Evolutionary conservation across 2,888 invertebrate species (phyloP), one percentile per base, ranked within the genome.

Genomic region (Chrysolina americana): DNA sequence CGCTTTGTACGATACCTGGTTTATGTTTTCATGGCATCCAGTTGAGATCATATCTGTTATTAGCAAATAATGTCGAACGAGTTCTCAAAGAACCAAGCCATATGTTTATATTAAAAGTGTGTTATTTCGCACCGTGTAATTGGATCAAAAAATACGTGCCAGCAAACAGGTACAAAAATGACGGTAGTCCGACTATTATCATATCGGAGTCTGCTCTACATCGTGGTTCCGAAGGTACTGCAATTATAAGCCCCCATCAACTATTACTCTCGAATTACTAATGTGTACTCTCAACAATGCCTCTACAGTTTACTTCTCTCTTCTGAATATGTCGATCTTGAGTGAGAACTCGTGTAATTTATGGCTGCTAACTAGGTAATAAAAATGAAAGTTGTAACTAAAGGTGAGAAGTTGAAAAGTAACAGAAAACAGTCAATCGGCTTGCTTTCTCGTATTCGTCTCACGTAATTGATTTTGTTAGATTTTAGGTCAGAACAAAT

Each of bases 391-490:
- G 59, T 59, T 59, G 6, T 8, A 15, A n/a, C 59, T 21, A 5
- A 21, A 53, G 36, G 59, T 59, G 59, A 59, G 23, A 59, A 59
- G 23, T 59, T n/a, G 11, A 59, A 59, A 59, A 59, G 59, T 59
- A n/a, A 28, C 23, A 59, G 59, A 59, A 59, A 59, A 28, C 59
- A 59, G n/a, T 59, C 59, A 36, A 28, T 36, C 59, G 13, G 28
- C 36, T 59, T 23, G 59, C 59, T 59, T 59, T 59, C 59, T 59
- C 59, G 59, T 28, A 59, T 36, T 36, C 36, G 59, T 59, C 59
- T 28, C 28, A 59, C 59, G 36, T 59, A 59, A 59, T 59, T 59
- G 59, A 59, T 59, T 59, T 59, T 6, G 15, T 36, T 36, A 9
- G 59, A 59, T 23, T 28, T 23, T n/a, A 59, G 59, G 59, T 59